A percentile compares a stretch with the other conserved stretches of the same genome.
Conservation (phyloP, 1,140 invertebrate genomes). For the Anthonomus grandis region DNA sequence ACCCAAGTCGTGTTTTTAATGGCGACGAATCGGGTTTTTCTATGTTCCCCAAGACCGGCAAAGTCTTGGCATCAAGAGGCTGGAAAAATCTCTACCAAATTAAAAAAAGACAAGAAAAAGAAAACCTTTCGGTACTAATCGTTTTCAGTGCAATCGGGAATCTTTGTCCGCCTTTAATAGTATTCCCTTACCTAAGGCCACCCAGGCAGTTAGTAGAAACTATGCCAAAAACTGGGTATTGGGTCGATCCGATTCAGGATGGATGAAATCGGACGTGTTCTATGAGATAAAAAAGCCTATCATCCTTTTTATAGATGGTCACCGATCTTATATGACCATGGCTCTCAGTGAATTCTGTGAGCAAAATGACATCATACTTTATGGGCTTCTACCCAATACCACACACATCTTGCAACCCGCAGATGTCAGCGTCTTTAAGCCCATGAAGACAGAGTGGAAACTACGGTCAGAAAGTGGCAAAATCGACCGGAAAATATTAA, state of each 20-base stretch:
- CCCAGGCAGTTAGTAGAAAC: conserved; percentile 33
- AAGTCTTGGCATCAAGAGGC: too few relatives aligned
- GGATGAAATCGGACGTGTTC: conserved; percentile 48
- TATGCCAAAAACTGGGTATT: conserved; percentile 42
- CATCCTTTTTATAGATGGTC: conserved; percentile 19
- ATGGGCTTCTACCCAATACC: too few relatives aligned
- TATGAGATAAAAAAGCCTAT: conserved; percentile 29
- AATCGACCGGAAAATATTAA: conserved; percentile 1
- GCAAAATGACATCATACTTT: conserved; percentile 12
- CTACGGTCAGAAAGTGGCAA: neutral
- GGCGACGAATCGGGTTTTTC: too few relatives aligned
- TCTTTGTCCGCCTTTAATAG: conserved; percentile 34
- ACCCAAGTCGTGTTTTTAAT: too few relatives aligned
- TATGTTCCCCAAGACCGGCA: too few relatives aligned
- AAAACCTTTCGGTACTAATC: too few relatives aligned
- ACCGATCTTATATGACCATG: conserved; percentile 12
- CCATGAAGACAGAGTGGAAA: conserved; percentile 19
- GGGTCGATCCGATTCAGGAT: conserved; percentile 46
- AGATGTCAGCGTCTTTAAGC: conserved; percentile 20
- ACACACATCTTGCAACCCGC: conserved; percentile 26
- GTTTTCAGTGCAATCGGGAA: conserved; percentile 41
- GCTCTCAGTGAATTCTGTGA: conserved; percentile 9
- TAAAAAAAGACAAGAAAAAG: too few relatives aligned
- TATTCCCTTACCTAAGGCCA: conserved; percentile 36
- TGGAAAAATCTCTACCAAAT: too few relatives aligned